Evolutionary conservation across 2,797 vertebrate species (phyloP), one percentile per base, ranked within the genome.

Genomic region (Amazona ochrocephala): DNA sequence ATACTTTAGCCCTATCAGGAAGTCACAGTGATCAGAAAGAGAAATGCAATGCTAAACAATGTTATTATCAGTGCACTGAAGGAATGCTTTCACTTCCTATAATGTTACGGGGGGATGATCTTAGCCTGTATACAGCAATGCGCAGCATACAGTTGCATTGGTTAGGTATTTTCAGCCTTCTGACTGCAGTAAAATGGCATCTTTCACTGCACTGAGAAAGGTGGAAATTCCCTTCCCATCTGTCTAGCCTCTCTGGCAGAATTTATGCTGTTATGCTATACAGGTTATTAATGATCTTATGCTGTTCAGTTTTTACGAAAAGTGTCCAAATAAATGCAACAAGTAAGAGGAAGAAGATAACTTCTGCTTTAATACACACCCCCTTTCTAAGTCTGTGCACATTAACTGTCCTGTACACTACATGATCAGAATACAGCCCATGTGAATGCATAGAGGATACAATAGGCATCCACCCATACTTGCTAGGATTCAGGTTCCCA

Each of bases 161-260:
- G 83, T 72, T 96, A 96, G 97, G 96, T 89, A 94, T 95, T 97
- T 97, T 91, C 95, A 93, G 96, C 95, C 89, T 97, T 94, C 37
- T 58, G 72, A 95, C 87, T 96, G 84, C 82, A 93, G 74, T 95
- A 96, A 97, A 97, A 96, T 77, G 30, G 39, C 94, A 84, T 93
- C 58, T 77, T 88, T 97, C 78, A 48, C 58, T 73, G 65, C 82
- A 88, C 72, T 94, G 82, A 92, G 84, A 94, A 97, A 97, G 88
- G 77, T 78, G 51, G 54, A 94, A 90, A 75, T 95, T 91, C 41
- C 76, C 50, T 89, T 95, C 61, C 44, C 44, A 50, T 70, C 64
- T 67, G 17, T 47, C 81, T 65, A 22, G 20, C 23, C 23, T 34
- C 18, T 62, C 78, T 83, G 65, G 23, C 76, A 82, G 37, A 61